These are phyloP conservation scores for Lamprotornis superbus DNA, from an alignment of 2,113 vertebrate species.

Conservation along the genomic window DNA sequence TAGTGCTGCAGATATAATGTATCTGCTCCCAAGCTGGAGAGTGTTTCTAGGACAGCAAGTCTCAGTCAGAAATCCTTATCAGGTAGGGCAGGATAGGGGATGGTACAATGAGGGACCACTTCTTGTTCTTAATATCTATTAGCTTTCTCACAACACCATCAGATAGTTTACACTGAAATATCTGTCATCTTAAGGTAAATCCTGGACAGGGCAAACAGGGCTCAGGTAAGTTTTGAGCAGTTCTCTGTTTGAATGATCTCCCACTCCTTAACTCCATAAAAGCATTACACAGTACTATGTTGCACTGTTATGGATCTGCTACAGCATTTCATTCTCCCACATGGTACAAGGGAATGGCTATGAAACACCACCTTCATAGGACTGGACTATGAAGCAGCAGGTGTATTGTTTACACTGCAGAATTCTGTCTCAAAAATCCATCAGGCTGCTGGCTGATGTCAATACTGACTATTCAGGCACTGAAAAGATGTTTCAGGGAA, in stretches of 20 bases:
- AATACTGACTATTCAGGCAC: not conserved
- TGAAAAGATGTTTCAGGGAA: not conserved
- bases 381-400: not conserved
- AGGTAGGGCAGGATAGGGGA: not conserved
- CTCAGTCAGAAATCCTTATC: not conserved
- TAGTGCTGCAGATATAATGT: not conserved
- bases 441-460: not conserved
- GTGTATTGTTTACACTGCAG: not conserved
- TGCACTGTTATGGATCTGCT: not conserved
- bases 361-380: not conserved
- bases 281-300: not conserved
- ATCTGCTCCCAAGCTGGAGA: not conserved
- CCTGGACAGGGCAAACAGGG: not conserved
- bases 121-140: not conserved
- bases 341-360: not conserved
- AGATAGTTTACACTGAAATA: not conserved
- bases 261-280: not conserved
- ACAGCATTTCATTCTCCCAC: not conserved
- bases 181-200: not conserved
- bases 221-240: not conserved
- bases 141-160: not conserved
- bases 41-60: not conserved
- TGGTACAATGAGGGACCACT: not conserved
- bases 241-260: not conserved
- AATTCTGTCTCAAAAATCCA: not conserved